Evolutionary conservation across 1,140 invertebrate genomes (phyloP).

Genomic region (Drosophila mayri): DNA sequence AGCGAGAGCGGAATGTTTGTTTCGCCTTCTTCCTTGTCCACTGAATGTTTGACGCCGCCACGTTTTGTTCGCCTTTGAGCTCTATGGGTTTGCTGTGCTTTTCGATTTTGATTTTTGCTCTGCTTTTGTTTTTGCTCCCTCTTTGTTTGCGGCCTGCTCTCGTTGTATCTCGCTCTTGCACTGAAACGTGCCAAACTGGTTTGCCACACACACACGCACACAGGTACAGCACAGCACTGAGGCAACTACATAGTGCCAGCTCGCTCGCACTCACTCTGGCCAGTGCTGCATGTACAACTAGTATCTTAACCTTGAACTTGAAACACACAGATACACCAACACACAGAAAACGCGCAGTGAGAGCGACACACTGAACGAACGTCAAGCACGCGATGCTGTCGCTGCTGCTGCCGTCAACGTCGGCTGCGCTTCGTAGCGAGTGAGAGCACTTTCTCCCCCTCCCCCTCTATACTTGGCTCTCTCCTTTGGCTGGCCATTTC

Average conservation of each 20-base stretch:
- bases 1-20: conserved; percentile 17
- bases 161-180: conserved; percentile 63
- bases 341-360: conserved; percentile 46
- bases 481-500: conserved; percentile 39
- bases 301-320: conserved; percentile 85
- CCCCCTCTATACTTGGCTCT: conserved; percentile 4
- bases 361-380: conserved; percentile 71
- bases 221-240: conserved; percentile 52
- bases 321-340: conserved; percentile 69
- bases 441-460: conserved; percentile 2
- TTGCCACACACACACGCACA: conserved; percentile 48
- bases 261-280: conserved; percentile 15
- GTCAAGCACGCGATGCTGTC: conserved; percentile 44
- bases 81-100: conserved; percentile 42
- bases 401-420: conserved; percentile 35
- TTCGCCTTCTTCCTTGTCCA: conserved; percentile 12
- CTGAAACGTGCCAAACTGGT: conserved; percentile 78
- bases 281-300: conserved; percentile 65
- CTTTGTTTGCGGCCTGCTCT: conserved; percentile 64
- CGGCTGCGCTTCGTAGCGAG: conserved; percentile 26
- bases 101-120: conserved; percentile 34
- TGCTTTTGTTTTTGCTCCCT: conserved; percentile 62
- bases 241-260: conserved; percentile 48
- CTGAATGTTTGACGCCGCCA: conserved; percentile 54
- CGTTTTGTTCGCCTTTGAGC: conserved; percentile 50